Evolutionary conservation across 2,113 vertebrate genomes (phyloP).

Genomic region (Callocephalon fimbriatum): DNA sequence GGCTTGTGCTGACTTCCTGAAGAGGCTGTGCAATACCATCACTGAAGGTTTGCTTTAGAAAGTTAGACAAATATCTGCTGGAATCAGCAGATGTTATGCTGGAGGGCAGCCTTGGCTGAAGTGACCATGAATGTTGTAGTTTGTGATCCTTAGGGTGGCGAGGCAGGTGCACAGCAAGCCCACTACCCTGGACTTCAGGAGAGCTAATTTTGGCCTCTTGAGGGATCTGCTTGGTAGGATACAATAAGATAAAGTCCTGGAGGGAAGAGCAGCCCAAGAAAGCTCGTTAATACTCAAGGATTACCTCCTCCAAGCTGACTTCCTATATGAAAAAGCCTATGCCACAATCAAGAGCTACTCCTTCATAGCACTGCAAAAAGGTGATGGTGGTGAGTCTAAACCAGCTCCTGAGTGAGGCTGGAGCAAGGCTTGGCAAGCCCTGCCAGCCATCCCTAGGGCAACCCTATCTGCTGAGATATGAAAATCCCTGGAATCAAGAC

Average conservation of each 20-base stretch:
- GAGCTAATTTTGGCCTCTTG: not conserved
- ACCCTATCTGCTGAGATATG: not conserved
- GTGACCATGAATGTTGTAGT: not conserved
- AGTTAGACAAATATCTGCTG: not conserved
- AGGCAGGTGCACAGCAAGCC: not conserved
- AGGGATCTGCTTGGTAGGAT: not conserved
- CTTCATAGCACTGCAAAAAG: not conserved
- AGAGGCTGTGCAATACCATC: not conserved
- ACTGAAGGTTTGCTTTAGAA: not conserved
- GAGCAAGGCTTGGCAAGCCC: not conserved
- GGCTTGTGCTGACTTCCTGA: not conserved
- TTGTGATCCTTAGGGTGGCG: not conserved
- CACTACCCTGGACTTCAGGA: not conserved
- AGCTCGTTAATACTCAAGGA: not conserved
- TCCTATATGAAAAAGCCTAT: not conserved
- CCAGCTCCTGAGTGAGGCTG: not conserved
- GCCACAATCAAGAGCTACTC: not conserved
- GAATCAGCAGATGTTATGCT: not conserved
- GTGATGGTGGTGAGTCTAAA: not conserved
- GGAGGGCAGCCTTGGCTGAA: not conserved
- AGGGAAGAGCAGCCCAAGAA: not conserved
- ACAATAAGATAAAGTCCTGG: not conserved
- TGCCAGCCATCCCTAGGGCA: not conserved
- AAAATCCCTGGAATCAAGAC: not conserved
- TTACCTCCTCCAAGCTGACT: not conserved